These are phyloP conservation scores for Matsumyia berberina DNA, from an alignment of 2,888 invertebrate genomes.

Conservation along the genomic window DNA sequence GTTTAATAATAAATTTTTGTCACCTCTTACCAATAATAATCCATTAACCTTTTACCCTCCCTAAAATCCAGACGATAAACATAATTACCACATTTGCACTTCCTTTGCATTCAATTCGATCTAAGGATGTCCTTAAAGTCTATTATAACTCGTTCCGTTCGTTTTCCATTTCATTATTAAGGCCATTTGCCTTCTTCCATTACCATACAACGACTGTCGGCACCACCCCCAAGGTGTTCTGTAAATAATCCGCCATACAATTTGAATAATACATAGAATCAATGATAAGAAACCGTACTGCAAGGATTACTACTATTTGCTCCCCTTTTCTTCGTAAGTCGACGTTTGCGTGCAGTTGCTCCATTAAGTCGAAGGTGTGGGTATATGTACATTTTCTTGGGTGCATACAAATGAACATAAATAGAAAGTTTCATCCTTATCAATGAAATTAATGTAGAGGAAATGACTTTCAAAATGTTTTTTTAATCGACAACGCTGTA, in stretches of 20 bases:
- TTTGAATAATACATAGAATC: slow-evolving; percentile 49
- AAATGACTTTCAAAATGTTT: slow-evolving; percentile 57
- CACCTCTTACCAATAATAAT: too few relatives aligned
- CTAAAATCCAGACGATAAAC: background rate
- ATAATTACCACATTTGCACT: slow-evolving; percentile 38
- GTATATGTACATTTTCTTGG: background rate
- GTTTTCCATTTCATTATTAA: slow-evolving; percentile 50
- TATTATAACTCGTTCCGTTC: background rate
- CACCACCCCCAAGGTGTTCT: slow-evolving; percentile 22
- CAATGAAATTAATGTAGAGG: slow-evolving; percentile 26
- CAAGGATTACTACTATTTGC: background rate
- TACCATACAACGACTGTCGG: background rate
- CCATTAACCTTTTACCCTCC: background rate
- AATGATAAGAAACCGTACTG: slow-evolving; percentile 6
- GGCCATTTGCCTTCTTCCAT: slow-evolving; percentile 1
- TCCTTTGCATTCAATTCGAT: slow-evolving; percentile 3
- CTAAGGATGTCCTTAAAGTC: slow-evolving; percentile 18
- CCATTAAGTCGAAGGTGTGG: slow-evolving; percentile 37
- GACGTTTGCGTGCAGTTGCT: slow-evolving; percentile 52
- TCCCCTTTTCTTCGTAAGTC: slow-evolving; percentile 13
- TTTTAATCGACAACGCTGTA: slow-evolving; percentile 34
- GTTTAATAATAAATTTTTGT: too few relatives aligned
- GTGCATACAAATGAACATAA: background rate
- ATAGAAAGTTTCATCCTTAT: slow-evolving; percentile 27
- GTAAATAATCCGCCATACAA: slow-evolving; percentile 18